phyloP scores from a whole-genome alignment of 2,888 invertebrate species.

The Bibio marci region DNA sequence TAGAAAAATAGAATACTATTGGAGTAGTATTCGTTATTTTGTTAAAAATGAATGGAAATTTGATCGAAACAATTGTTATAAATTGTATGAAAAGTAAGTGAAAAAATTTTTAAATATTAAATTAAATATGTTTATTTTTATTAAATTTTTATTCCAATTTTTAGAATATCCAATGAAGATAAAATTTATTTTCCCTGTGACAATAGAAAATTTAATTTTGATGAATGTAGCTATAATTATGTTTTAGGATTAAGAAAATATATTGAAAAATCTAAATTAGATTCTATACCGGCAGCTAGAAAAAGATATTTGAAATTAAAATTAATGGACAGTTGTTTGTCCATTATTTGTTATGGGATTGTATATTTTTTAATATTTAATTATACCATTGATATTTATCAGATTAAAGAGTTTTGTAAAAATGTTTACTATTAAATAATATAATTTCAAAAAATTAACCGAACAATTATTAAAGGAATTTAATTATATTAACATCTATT shows the following conservation, averaged over 20 bases:
- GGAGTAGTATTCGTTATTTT: conserved; percentile 11
- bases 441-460: too few relatives aligned
- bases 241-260: conserved; percentile 10
- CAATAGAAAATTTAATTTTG: conserved; percentile 6
- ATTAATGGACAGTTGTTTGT: too few relatives aligned
- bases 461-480: too few relatives aligned
- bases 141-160: not conserved
- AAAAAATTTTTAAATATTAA: not conserved
- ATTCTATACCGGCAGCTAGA: conserved; percentile 2
- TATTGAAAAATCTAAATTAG: conserved; percentile 9
- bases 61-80: conserved; percentile 12
- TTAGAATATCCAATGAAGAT: conserved; percentile 13
- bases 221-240: conserved; percentile 9
- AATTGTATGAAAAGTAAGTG: conserved; percentile 9
- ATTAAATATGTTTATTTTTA: not conserved
- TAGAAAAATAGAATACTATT: conserved; percentile 12
- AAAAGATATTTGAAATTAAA: not conserved
- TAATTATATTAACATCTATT: too few relatives aligned
- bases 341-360: too few relatives aligned
- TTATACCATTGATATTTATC: too few relatives aligned
- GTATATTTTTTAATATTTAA: too few relatives aligned
- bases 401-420: too few relatives aligned
- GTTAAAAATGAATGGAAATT: conserved; percentile 11
- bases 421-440: too few relatives aligned
- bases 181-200: conserved; percentile 13